Evolutionary conservation across 2,113 vertebrate species (phyloP), one percentile per base, ranked within the genome.

Genomic region (Strigops habroptila): DNA sequence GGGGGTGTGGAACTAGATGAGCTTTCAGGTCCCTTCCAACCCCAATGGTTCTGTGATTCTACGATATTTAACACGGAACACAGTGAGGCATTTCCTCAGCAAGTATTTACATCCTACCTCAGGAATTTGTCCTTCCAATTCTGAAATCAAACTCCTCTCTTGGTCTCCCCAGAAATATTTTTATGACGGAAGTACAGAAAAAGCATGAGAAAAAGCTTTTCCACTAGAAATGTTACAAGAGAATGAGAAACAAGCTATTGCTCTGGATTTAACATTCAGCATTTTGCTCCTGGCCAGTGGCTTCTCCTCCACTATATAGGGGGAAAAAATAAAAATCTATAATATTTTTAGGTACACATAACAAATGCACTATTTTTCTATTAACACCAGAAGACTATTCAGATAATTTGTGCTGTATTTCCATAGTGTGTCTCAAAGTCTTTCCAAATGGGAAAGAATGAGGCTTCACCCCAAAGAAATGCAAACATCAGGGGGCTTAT

Each of bases 321-420:
- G 18, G 7, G 5, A 2, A 10, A 19, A 22, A 25, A 9, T 44
- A 17, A 10, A 2, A 37, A 33, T 12, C 5, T 53, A 1, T 28
- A 13, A 8, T 7, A 51, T 51, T 49, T 82, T 52, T 39, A 35
- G 17, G 17, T 21, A 21, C 7, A 4, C 19, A 2, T 24, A 37
- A 37, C n/a, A 39, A 37, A 49, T 7, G 37, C 60, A 31, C 44
- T 35, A 5, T 23, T 62, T 31, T 70, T n/a, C 73, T 43, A 5
- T 35, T 33, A 33, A 37, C 35, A 28, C 35, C 6, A n/a, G 48
- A 44, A 27, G 39, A 18, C 8, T 25, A 22, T 8, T 51, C 19
- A 79, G 46, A 23, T 28, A 19, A 55, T 33, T 14, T 22, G 35
- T 4, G 57, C 21, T 15, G 15, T 15, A n/a, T 59, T 59, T 59